Percentiles rank a stretch among this genome's conserved stretches.
Evolutionary conservation across 2,797 vertebrate species (phyloP).

Genomic region (Manis javanica): DNA sequence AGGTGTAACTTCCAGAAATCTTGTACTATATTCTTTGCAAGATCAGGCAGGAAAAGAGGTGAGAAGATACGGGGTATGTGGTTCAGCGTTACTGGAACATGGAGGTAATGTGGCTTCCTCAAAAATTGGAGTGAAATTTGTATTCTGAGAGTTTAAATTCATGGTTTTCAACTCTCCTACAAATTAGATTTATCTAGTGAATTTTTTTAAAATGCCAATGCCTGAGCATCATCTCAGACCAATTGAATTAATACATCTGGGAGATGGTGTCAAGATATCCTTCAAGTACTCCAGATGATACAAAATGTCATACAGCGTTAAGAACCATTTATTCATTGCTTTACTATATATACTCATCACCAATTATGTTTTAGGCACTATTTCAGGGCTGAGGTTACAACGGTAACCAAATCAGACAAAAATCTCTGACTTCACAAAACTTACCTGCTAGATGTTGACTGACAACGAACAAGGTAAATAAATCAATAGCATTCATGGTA

Average conservation of each 20-base stretch:
- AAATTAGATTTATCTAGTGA: background rate
- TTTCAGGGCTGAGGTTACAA: background rate
- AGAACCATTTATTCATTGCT: background rate
- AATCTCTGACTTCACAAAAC: background rate
- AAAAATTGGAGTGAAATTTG: background rate
- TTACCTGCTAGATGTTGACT: background rate
- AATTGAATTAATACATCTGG: background rate
- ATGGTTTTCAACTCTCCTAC: background rate
- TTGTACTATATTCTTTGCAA: background rate
- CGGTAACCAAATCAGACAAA: background rate
- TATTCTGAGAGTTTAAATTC: constrained; percentile 1
- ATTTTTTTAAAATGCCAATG: background rate
- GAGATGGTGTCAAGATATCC: background rate
- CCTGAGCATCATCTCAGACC: background rate
- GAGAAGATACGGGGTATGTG: background rate
- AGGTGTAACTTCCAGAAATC: background rate
- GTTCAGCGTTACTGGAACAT: background rate
- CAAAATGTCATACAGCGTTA: background rate
- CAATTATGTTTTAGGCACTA: too few relatives aligned
- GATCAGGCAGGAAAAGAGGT: background rate
- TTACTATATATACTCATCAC: background rate
- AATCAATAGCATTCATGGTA: background rate
- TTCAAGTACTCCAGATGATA: background rate
- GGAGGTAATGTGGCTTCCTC: background rate
- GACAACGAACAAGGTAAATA: background rate